These are phyloP conservation scores for Thalassarche chlororhynchos DNA, from an alignment of 2,113 vertebrate species.

Conservation along the genomic window DNA sequence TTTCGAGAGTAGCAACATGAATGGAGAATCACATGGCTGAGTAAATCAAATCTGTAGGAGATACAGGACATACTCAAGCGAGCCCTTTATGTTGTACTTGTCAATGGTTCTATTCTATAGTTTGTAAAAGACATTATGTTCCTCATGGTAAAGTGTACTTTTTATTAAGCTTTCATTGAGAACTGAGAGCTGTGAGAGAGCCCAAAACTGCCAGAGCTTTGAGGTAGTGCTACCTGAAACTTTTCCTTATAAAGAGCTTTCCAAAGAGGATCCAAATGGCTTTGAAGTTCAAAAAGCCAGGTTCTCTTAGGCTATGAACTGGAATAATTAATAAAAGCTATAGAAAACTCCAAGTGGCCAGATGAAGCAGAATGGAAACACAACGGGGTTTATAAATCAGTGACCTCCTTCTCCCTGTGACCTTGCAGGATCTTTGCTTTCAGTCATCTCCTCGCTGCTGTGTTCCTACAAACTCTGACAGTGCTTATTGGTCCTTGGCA, in stretches of 20 bases:
- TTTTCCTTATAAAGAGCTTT: background rate
- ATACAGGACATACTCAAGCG: background rate
- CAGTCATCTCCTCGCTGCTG: background rate
- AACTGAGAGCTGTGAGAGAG: background rate
- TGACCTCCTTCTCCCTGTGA: background rate
- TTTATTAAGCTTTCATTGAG: background rate
- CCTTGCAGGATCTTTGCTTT: background rate
- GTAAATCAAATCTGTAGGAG: conserved; percentile 35
- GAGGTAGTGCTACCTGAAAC: background rate
- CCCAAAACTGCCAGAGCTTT: conserved; percentile 26
- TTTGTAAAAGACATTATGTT: background rate
- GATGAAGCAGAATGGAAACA: background rate
- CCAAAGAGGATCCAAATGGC: background rate
- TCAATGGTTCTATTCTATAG: conserved; percentile 9
- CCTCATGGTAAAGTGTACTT: background rate
- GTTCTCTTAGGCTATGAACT: background rate
- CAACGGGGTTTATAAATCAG: background rate
- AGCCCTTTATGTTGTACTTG: conserved; percentile 1
- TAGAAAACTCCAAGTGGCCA: background rate
- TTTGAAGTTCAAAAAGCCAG: conserved; percentile 37
- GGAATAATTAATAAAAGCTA: conserved; percentile 30
- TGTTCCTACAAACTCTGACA: background rate
- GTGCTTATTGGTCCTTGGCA: background rate
- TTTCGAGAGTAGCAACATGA: background rate
- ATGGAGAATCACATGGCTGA: background rate